Evolutionary conservation across 2,113 vertebrate genomes (phyloP), one percentile per base, ranked within the genome.

Genomic region (Leucosticte australis): DNA sequence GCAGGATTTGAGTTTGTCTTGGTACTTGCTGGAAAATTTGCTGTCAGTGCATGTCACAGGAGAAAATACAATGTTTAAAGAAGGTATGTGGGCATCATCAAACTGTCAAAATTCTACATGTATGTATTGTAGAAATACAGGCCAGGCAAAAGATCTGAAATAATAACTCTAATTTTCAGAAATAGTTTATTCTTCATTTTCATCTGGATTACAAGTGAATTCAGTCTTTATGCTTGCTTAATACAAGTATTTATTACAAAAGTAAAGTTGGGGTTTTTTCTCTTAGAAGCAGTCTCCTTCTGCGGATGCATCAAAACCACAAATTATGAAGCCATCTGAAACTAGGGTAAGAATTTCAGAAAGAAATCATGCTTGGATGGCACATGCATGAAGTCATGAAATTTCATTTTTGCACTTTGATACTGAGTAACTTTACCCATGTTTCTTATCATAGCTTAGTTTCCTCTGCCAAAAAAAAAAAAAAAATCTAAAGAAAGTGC

Each of bases 271-370:
- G 68, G 26, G 71, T 37, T 63, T 35, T 74, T 1, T 47, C 33
- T 63, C 20, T 50, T 88, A 97, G 96, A 75, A 94, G 10, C 89
- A 90, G 44, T 10, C 91, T 24, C 31, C 93, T 26, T 76, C 95
- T 68, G 46, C 1, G 2, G 89, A 87, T 78, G 62, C 77, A 59
- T 56, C 94, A 82, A 96, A 94, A 65, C 4, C 90, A 57, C 55
- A 56, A 80, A 84, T 74, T 19, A 96, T 96, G 98, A 97, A 97
- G 70, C 90, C 98, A 21, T 94, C 96, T 82, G 97, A 97, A 90
- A 55, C 94, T 57, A 97, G 96, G 98, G 98, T 98, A 97, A 47
- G 76, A 56, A 57, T 68, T 79, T 41, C 22, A 78, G 7, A 55
- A 71, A n/a, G 62, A 81, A 44, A 8, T 39, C 3, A 1, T 31